Percentiles rank a stretch among this genome's conserved stretches.
phyloP scores from a whole-genome alignment of 2,888 invertebrate species.

The Antheraea assamensis region DNA sequence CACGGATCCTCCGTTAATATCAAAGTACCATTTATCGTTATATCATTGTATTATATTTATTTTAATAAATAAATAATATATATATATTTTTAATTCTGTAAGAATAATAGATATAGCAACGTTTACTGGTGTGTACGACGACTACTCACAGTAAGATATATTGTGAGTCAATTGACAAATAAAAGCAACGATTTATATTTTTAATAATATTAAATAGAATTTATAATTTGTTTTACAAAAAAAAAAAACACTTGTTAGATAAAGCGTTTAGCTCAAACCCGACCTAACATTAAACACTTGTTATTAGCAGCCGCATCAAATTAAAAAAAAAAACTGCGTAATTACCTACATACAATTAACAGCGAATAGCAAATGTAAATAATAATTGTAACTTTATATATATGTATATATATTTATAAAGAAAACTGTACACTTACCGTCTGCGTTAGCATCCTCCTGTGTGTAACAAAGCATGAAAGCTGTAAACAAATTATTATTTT shows the following conservation, averaged over 20 bases:
- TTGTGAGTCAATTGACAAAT: background rate
- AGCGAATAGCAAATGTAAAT: slow-evolving; percentile 66
- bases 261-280: slow-evolving; percentile 65
- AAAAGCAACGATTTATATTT: background rate
- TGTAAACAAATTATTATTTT: slow-evolving; percentile 84
- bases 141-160: background rate
- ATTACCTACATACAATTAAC: slow-evolving; percentile 67
- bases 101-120: background rate
- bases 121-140: background rate
- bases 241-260: slow-evolving; percentile 57
- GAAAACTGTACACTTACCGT: slow-evolving; percentile 86
- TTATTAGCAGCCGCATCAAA: slow-evolving; percentile 73
- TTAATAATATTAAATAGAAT: background rate
- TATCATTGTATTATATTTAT: background rate
- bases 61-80: background rate
- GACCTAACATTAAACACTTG: slow-evolving; percentile 59
- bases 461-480: slow-evolving; percentile 98
- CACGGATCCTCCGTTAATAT: slow-evolving; percentile 61
- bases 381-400: slow-evolving; percentile 26
- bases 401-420: slow-evolving; percentile 12
- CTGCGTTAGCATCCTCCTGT: slow-evolving; percentile 94
- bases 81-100: background rate
- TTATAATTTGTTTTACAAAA: slow-evolving; percentile 23
- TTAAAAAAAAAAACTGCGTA: slow-evolving; percentile 55
- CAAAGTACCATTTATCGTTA: slow-evolving; percentile 16